Evolutionary conservation across 2,888 invertebrate genomes (phyloP).

Genomic region (Rotaria macrura): DNA sequence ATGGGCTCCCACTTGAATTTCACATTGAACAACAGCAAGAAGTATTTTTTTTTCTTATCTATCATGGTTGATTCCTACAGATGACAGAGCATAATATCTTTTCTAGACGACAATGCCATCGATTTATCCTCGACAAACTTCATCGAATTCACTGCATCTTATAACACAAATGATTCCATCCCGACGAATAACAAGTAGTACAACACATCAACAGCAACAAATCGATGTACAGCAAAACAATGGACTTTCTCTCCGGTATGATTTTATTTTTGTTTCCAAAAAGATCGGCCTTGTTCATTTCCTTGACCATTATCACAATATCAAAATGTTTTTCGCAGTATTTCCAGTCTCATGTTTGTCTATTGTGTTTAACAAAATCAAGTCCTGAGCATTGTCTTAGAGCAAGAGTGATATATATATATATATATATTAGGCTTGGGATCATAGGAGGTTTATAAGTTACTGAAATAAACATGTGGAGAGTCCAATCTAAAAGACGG

Average conservation of each 20-base stretch:
- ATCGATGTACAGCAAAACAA: slow-evolving; percentile 7
- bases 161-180: not conserved
- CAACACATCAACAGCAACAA: not conserved
- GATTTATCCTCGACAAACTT: not conserved
- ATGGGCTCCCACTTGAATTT: slow-evolving; percentile 43
- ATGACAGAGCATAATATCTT: not conserved
- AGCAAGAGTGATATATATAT: too few relatives aligned
- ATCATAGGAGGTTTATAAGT: too few relatives aligned
- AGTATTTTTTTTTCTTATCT: not conserved
- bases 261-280: not conserved
- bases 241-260: not conserved
- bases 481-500: too few relatives aligned
- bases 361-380: too few relatives aligned
- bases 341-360: too few relatives aligned
- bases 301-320: too few relatives aligned
- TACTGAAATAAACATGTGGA: too few relatives aligned
- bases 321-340: too few relatives aligned
- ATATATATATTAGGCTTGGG: too few relatives aligned
- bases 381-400: too few relatives aligned
- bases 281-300: too few relatives aligned
- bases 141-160: not conserved
- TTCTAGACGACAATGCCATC: not conserved
- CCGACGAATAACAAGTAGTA: not conserved
- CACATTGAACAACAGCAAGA: slow-evolving; percentile 38
- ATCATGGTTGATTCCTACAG: not conserved